Base-by-base conservation (phyloP, 2,797 vertebrate species). In the Enteromius trimaculatus region DNA sequence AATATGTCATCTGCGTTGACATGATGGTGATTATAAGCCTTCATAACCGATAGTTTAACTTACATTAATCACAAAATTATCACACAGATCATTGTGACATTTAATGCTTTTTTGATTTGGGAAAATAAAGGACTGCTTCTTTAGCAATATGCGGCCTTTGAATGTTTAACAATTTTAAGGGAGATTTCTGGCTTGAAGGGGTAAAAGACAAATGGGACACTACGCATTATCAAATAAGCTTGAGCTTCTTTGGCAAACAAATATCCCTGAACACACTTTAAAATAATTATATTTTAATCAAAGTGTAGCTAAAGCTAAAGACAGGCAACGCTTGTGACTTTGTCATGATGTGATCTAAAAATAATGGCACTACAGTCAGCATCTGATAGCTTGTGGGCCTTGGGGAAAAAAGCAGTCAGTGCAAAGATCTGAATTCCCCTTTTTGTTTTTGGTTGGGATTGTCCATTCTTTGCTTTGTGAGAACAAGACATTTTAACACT, bases 191-290 rank as follows among this genome's bases (percentile, higher is more conserved):
- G 69, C 68, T 70, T 82, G 53, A 66, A 78, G 37, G 64, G 86
- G 16, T 42, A 29, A 68, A 5, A 70, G 53, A 26, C 16, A 47
- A 58, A 80, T 37, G 23, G 81, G 64, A 87, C 6, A 10, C 58
- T 47, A 81, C 64, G 29, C 11, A 53, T 34, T 66, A 26, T 82
- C 21, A 87, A 79, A 88, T 53, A 77, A 79, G 55, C 23, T 68
- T 10, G 81, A 80, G 53, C 29, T 84, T 90, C 89, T 91, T 91
- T 91, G 90, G 90, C 85, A 88, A 74, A 60, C n/a, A 51, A 86
- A 77, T 49, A 87, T 90, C 89, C 89, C 88, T 91, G 90, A 90
- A 89, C 71, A 84, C 21, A 85, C 49, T 78, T 82, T 55, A 74
- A 65, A 80, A 66, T 83, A 42, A 49, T 58, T 65, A 14, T 47